Evolutionary conservation across 2,888 invertebrate species (phyloP), one percentile per base, ranked within the genome.

Genomic region (Melieria picta): DNA sequence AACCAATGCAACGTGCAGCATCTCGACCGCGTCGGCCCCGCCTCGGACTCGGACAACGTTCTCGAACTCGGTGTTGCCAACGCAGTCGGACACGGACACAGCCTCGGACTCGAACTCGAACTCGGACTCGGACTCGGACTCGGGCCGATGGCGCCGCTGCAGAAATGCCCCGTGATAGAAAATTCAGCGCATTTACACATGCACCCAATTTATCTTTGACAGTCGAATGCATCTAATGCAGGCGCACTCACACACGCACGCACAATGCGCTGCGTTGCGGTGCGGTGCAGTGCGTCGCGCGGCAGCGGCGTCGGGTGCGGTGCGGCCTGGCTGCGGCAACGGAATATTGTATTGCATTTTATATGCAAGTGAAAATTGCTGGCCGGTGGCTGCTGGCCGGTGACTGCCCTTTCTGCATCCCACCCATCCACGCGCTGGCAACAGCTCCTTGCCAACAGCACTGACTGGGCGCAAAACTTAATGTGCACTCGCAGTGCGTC

Each of bases 291-390:
- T 2, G 10, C 1, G 50, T 52, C 4, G 5, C 11, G 9, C 52
- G 52, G 1, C 30, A 30, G 30, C 3, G 30, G 30, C 30, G 2
- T 30, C 3, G 30, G 30, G 30, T 30, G 30, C 30, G 30, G 30
- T 30, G 30, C 30, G 30, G 30, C 30, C 30, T 30, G 30, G 30
- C 30, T 30, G 30, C 30, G 30, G 30, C 30, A 30, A 1, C 30
- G 30, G 76, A 77, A 75, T 78, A 77, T 78, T 77, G 77, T 74
- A 76, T 77, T 77, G 78, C 77, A 77, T 78, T 78, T 77, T 75
- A 73, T 73, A 77, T 76, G 75, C 74, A 78, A 77, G 77, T 75
- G 76, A 76, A 78, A 77, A 78, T 74, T 76, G 75, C 68, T 78
- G 70, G 76, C 73, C 75, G 13, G 4, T 9, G 5, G n/a, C 52